Evolutionary conservation across 2,797 vertebrate species (phyloP), one percentile per base, ranked within the genome.

Genomic region (Pangasius sanitwongsei): DNA sequence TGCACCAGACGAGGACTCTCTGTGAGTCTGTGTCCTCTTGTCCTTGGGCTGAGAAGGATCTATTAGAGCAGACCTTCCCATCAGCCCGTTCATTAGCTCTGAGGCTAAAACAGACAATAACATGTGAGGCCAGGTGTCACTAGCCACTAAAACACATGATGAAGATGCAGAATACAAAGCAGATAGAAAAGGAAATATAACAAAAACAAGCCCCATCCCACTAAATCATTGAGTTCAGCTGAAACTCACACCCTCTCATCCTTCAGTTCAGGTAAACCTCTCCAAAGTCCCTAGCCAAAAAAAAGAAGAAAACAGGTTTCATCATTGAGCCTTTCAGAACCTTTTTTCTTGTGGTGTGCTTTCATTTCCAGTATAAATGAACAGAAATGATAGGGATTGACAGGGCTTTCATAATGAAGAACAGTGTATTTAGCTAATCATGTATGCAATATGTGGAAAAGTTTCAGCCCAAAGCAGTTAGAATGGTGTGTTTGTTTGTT

Each of bases 11-110:
- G 65, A 72, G 7, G 53, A 50, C 83, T 53, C 74, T 81, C 34
- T 63, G 37, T 69, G 80, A 44, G 50, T 65, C 23, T 85, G 83
- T 70, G 65, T 87, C 28, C 70, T 70, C 23, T 23, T 87, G 90
- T 88, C 81, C 86, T 89, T 89, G 87, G 83, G 82, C 81, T 86
- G 75, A 85, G 70, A 61, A 85, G 88, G 59, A 90, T 89, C 67
- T 89, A 90, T 89, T 90, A 90, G 31, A 91, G 75, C 44, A 85
- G 87, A 87, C 77, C 89, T 88, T 86, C 87, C 65, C 74, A 87
- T 87, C 83, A 78, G 50, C 53, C 25, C 87, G 28, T 88, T 88
- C 25, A 81, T 86, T 80, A 90, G 84, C 88, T 87, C 44, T 31
- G 31, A 70, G 91, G 72, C 88, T 89, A 86, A 86, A 85, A 88